Evolutionary conservation across 2,797 vertebrate species (phyloP).

Genomic region (Sylvilagus floridanus): DNA sequence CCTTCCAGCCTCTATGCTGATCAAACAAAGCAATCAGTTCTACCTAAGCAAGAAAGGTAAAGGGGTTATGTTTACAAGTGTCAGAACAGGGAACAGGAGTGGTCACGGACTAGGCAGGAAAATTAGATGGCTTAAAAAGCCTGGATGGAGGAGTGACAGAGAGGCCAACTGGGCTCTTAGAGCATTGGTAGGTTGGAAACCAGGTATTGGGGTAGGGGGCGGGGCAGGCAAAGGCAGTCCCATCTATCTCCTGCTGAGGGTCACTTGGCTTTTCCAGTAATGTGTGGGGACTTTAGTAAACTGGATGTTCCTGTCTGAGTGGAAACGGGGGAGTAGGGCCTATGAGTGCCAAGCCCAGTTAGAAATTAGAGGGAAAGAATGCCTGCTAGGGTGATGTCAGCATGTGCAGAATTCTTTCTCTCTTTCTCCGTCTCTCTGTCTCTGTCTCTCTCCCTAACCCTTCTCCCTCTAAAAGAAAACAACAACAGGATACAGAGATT

Average conservation of each 20-base stretch:
- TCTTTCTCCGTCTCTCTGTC: too few relatives aligned
- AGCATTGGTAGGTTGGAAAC: background rate
- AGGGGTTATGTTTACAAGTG: background rate
- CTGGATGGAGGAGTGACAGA: background rate
- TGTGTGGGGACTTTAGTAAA: background rate
- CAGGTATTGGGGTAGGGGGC: fast-evolving
- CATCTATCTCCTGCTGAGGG: background rate
- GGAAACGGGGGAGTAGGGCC: background rate
- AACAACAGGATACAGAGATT: background rate
- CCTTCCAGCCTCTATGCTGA: background rate
- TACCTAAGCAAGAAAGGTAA: background rate
- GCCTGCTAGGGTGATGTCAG: background rate
- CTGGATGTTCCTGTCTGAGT: background rate
- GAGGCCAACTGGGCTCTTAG: background rate
- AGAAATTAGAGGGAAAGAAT: background rate
- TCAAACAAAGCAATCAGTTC: constrained; percentile 22
- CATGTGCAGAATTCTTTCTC: background rate
- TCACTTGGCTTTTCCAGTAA: background rate
- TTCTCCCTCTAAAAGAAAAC: too few relatives aligned
- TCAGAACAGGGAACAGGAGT: background rate
- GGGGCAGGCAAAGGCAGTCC: background rate
- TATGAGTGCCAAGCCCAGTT: background rate
- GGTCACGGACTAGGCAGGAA: background rate
- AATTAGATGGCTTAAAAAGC: background rate
- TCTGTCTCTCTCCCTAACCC: background rate